phyloP scores from a whole-genome alignment of 2,888 invertebrate genomes.

The Vesta saturnalis region DNA sequence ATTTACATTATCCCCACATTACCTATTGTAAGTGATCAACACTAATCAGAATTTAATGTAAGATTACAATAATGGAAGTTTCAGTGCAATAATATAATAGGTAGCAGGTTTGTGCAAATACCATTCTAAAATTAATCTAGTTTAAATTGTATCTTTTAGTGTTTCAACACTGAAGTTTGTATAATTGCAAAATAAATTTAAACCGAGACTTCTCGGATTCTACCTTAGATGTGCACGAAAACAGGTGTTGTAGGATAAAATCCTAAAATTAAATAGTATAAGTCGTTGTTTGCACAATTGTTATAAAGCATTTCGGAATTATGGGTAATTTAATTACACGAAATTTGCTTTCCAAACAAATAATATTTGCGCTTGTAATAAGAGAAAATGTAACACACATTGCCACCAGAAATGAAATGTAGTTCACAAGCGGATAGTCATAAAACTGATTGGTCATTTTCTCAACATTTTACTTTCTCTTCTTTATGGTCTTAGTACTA shows the following conservation, averaged over 20 bases:
- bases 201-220: not conserved
- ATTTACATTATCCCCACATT: too few relatives aligned
- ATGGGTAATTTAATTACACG: not conserved
- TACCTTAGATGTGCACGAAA: not conserved
- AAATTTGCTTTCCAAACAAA: too few relatives aligned
- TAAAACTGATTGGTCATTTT: too few relatives aligned
- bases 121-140: not conserved
- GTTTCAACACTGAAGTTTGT: not conserved
- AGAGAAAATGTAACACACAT: too few relatives aligned
- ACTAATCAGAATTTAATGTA: not conserved
- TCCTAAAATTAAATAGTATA: not conserved
- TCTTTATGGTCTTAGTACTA: too few relatives aligned
- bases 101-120: constrained; percentile 2
- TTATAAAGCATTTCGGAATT: not conserved
- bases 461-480: too few relatives aligned
- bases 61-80: not conserved
- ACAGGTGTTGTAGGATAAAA: constrained; percentile 5
- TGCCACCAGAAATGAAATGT: too few relatives aligned
- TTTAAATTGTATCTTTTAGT: constrained; percentile 1
- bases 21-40: too few relatives aligned
- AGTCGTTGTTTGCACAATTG: not conserved
- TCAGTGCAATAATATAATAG: not conserved
- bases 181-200: constrained; percentile 1
- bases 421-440: too few relatives aligned
- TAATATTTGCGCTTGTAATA: too few relatives aligned